Percentiles rank a stretch among this genome's conserved stretches.
These are phyloP conservation scores for Melanaphis sacchari DNA, from an alignment of 1,140 invertebrate genomes.

Conservation along the genomic window DNA sequence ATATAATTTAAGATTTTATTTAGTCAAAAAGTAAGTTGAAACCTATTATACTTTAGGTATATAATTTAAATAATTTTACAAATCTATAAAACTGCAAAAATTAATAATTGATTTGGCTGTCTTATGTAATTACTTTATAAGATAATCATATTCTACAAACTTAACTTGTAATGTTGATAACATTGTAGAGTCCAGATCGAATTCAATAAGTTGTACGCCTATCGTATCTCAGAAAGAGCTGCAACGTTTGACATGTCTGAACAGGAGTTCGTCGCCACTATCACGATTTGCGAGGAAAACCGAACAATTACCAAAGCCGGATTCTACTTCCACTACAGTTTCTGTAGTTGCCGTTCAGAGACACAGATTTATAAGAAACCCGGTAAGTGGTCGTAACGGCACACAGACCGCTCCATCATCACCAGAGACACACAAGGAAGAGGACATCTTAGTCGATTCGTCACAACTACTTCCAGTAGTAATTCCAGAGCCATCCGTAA, in stretches of 20 bases:
- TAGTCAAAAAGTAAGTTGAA: neutral
- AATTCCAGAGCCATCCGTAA: neutral
- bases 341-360: neutral
- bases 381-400: neutral
- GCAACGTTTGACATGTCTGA: conserved; percentile 20
- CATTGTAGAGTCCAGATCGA: conserved; percentile 40
- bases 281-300: conserved; percentile 12
- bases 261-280: conserved; percentile 28
- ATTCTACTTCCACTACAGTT: neutral
- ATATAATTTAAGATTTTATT: neutral
- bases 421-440: conserved; percentile 33
- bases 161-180: no score
- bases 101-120: no score
- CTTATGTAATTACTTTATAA: neutral
- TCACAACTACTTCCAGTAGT: no score
- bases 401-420: neutral
- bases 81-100: neutral
- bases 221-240: conserved; percentile 25
- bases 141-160: neutral
- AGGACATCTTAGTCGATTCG: neutral
- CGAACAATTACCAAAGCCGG: neutral
- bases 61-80: neutral
- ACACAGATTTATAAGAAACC: neutral
- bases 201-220: conserved; percentile 35
- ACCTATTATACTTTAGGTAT: neutral